Base-by-base conservation (phyloP, 2,888 invertebrate genomes). In the Thereva unica region DNA sequence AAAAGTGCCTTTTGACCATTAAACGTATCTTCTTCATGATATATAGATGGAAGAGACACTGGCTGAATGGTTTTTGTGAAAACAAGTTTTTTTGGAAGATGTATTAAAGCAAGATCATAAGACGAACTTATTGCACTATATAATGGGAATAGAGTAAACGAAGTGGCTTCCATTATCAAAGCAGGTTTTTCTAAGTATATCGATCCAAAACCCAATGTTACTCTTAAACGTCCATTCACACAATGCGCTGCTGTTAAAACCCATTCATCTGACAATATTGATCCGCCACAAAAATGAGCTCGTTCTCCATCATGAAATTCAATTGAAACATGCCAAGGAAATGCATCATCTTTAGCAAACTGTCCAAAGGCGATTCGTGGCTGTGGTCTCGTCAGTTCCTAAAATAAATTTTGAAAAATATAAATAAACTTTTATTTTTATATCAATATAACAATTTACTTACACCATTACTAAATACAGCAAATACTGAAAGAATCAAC, bases 101-200 rank as follows among this genome's bases (percentile, higher is more conserved):
- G 5, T 5, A 67, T 41, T 49, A 67, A 37, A 34, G 67, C 67
- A 8, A 67, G 23, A 61, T 67, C 49, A 54, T 67, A 38, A 6
- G 52, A 44, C n/a, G 42, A 42, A 6, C 23, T 35, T 3, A 5
- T 12, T n/a, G 53, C 23, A 40, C 38, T 4, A 37, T 47, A 53
- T 34, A 2, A 3, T 8, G 54, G 34, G 47, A 38, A 12, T 23
- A 65, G 34, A n/a, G n/a, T 8, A 8, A 56, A 42, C 3, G 7
- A 10, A 2, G 3, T 10, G 4, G 40, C 23, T n/a, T 9, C 1
- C n/a, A 49, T 41, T 4, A 37, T 4, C 5, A 2, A 38, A 4
- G 4, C 10, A 2, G 67, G 67, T 40, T 6, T 4, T 38, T 45
- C 8, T 12, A 45, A 47, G 12, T 42, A 35, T 10, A 12, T 54